phyloP scores from a whole-genome alignment of 2,113 vertebrate species.

The Dasypus novemcinctus region DNA sequence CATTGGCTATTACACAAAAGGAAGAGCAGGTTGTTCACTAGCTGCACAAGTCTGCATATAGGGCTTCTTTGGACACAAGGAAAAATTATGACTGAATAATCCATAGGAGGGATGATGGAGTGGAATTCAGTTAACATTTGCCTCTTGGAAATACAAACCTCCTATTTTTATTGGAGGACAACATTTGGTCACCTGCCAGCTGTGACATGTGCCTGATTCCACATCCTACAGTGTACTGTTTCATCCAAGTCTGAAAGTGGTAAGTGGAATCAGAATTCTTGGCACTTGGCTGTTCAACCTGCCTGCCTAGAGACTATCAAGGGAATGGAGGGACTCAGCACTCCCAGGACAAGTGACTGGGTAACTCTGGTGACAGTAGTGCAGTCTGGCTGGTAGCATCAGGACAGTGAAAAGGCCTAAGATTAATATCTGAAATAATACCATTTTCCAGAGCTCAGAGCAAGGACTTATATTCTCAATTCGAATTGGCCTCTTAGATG shows the following conservation, averaged over 20 bases:
- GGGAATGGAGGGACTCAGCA: neutral
- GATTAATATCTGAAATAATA: neutral
- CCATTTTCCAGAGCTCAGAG: neutral
- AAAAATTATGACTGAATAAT: neutral
- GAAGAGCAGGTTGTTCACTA: neutral
- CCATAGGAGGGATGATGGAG: neutral
- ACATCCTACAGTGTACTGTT: neutral
- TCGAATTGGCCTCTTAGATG: neutral
- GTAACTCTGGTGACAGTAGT: neutral
- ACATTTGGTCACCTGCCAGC: neutral
- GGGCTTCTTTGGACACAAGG: neutral
- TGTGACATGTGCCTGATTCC: neutral
- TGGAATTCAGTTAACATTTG: neutral
- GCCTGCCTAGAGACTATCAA: neutral
- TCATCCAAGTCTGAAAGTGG: neutral
- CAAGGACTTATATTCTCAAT: neutral
- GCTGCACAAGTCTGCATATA: fast-evolving
- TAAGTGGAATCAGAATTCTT: neutral
- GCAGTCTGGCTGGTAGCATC: neutral
- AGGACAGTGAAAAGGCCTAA: neutral
- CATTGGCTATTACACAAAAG: neutral
- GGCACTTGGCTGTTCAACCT: neutral
- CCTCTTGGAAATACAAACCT: neutral
- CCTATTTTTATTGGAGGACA: neutral
- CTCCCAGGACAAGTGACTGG: neutral